These are phyloP conservation scores for Malacosoma neustria DNA, from an alignment of 2,888 invertebrate genomes.

Conservation along the genomic window DNA sequence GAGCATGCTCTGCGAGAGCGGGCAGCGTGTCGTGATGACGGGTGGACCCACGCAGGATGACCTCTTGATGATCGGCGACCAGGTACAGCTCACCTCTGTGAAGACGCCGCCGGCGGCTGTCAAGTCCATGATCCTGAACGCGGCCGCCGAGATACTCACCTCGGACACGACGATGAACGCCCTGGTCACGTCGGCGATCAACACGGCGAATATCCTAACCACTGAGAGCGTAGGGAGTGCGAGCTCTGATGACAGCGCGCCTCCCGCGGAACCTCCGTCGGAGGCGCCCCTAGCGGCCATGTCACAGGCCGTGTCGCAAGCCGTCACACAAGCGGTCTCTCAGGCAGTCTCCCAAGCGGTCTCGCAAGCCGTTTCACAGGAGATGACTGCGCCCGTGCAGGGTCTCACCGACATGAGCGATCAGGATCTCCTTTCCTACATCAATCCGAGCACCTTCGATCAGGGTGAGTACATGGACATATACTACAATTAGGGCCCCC, in stretches of 20 bases:
- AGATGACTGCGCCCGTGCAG: constrained; percentile 78
- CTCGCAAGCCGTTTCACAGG: constrained; percentile 62
- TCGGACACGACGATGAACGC: constrained; percentile 76
- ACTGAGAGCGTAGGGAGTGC: constrained; percentile 40
- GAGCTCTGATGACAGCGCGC: constrained; percentile 29
- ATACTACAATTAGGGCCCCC: constrained; percentile 27
- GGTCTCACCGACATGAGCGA: constrained; percentile 90
- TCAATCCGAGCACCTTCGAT: constrained; percentile 92
- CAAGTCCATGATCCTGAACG: constrained; percentile 84
- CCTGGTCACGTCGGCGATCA: constrained; percentile 69
- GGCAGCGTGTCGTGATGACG: constrained; percentile 32
- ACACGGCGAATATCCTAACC: constrained; percentile 61
- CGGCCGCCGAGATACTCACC: constrained; percentile 81
- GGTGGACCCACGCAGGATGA: constrained; percentile 35
- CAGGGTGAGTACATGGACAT: constrained; percentile 77
- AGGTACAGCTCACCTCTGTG: constrained; percentile 50
- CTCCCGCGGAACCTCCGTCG: constrained; percentile 43
- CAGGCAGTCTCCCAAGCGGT: constrained; percentile 67
- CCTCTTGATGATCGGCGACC: constrained; percentile 53
- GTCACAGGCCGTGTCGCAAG: constrained; percentile 69
- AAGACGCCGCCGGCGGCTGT: constrained; percentile 77
- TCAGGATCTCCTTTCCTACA: constrained; percentile 90
- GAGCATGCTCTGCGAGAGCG: constrained; percentile 61
- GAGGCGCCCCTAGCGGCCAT: constrained; percentile 58
- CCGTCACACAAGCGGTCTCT: constrained; percentile 61